Evolutionary conservation across 2,113 vertebrate species (phyloP).

Genomic region (Phrynosoma platyrhinos): DNA sequence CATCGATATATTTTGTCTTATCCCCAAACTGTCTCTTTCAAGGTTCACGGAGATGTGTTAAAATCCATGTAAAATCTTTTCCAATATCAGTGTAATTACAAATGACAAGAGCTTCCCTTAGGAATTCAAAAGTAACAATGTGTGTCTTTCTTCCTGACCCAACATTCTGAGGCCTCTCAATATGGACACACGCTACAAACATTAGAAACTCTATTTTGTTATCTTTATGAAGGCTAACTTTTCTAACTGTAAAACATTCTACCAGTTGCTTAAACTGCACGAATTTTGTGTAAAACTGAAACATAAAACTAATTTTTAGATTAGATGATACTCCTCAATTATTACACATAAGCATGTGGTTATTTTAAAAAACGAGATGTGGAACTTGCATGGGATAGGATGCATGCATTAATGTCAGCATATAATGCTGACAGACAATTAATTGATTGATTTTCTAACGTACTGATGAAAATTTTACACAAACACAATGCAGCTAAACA

Average conservation of each 20-base stretch:
- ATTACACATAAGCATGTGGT: constrained; percentile 60
- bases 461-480: not conserved
- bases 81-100: constrained; percentile 39
- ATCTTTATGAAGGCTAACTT: constrained; percentile 58
- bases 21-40: constrained; percentile 40
- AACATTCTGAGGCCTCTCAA: constrained; percentile 38
- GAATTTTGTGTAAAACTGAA: constrained; percentile 57
- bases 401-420: not conserved
- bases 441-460: not conserved
- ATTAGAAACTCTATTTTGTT: constrained; percentile 66
- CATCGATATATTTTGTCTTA: constrained; percentile 59
- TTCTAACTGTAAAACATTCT: constrained; percentile 69
- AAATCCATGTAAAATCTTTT: constrained; percentile 58
- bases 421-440: not conserved
- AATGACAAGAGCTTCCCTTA: constrained; percentile 33
- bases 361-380: not conserved
- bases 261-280: constrained; percentile 65
- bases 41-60: constrained; percentile 29
- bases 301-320: constrained; percentile 73
- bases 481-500: not conserved
- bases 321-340: constrained; percentile 72
- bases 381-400: not conserved
- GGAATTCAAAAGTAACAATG: constrained; percentile 36
- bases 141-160: not conserved
- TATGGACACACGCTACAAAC: constrained; percentile 59